Base-by-base conservation (phyloP, 1,140 invertebrate genomes). In the Polypedilum vanderplanki region DNA sequence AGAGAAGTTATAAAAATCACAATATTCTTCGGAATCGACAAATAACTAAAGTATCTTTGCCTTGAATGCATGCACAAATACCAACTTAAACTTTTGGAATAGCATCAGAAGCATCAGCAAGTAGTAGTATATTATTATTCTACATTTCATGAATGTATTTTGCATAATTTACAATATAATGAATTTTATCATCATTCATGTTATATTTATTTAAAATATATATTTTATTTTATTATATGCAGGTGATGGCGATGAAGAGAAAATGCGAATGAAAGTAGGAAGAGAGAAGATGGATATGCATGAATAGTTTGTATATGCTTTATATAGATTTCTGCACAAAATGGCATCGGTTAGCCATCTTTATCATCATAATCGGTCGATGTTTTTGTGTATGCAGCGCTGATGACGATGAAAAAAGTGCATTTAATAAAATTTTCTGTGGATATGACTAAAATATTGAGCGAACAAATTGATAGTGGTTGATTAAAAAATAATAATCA, bases 281-380 rank as follows among this genome's bases (percentile, higher is more conserved):
- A 12, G 46, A 57, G 46, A 46, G 41, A 57, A 57, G 15, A 57
- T n/a, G 46, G 46, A 33, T 33, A 33, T 33, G 5, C 24, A 33
- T 73, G 33, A 15, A 40, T 15, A 41, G 22, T 40, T 40, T 20
- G 8, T 41, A 33, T 46, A 1, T 74, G 40, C 15, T n/a, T 17
- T 9, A 18, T 41, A 74, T 75, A 75, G 41, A 64, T 64, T 57
- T 75, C 41, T 8, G 46, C 57, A 75, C 22, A 46, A 75, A 75
- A 64, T 22, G 22, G 46, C 24, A 41, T 57, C 22, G 22, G 41
- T 74, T 41, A 41, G 41, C 41, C 41, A 74, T 74, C 40, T 41
- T 41, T 40, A 74, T 78, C 46, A 57, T 57, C 12, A 57, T 57
- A 8, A 57, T 57, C n/a, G 41, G 41, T 46, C 8, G 12, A n/a